Evolutionary conservation across 2,113 vertebrate genomes (phyloP), one percentile per base, ranked within the genome.

Genomic region (Uropsilus gracilis): DNA sequence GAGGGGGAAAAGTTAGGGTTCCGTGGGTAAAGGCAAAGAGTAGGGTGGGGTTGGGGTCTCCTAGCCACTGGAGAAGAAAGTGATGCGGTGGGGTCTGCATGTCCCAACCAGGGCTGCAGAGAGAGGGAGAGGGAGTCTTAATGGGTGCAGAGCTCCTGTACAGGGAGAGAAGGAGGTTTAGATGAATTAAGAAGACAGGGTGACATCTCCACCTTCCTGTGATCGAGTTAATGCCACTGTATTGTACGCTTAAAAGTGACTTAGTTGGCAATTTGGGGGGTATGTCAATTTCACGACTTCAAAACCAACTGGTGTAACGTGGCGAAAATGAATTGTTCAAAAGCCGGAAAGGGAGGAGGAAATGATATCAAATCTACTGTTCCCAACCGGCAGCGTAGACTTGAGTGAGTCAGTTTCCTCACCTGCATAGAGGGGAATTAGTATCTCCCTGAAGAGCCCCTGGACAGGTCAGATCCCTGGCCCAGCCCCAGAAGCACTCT

Each of bases 61-160:
- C 5, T 1, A 7, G 68, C 28, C 89, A 39, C 18, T 5, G 14
- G 87, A 50, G 57, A 37, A 24, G 66, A 17, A 53, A 18, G 39
- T 46, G 78, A 11, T 11, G 6, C 37, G 59, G 8, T 34, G 53
- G 14, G 14, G 9, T 18, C 44, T 55, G 17, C 1, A 0, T 20
- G 34, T 63, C 6, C 39, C 28, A 39, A 30, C 11, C 8, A 0
- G 26, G 39, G 39, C 59, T 82, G 24, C 28, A 1, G 28, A 22
- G 22, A 39, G 6, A 26, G 7, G 42, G 20, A 1, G 8, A 0
- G 50, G 28, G 14, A 13, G 14, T 20, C 1, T 11, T n/a, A 28
- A 26, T 7, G 20, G 16, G 68, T 8, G 32, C 57, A 50, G 6
- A 8, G 61, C 20, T 50, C 59, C 61, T 50, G 8, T 3, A 26